These are phyloP conservation scores for Crotophaga sulcirostris DNA, from an alignment of 2,113 vertebrate species.

Conservation along the genomic window DNA sequence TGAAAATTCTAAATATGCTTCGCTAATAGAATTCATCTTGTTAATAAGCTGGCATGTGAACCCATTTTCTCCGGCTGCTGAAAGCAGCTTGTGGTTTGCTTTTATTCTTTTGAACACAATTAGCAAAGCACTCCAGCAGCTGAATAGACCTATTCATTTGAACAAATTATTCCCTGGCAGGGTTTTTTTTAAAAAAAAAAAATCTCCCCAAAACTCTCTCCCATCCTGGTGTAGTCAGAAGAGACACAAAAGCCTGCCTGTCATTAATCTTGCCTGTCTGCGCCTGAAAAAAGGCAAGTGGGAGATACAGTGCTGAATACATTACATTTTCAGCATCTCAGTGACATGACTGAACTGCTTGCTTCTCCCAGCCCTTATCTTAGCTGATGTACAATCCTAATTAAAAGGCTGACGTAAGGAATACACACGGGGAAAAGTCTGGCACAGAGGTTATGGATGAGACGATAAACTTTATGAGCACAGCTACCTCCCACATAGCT, in stretches of 20 bases:
- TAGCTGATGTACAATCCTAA: slow-evolving; percentile 24
- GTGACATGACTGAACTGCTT: slow-evolving; percentile 8
- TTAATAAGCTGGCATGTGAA: slow-evolving; percentile 67
- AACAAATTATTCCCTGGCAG: slow-evolving; percentile 76
- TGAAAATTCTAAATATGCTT: slow-evolving; percentile 53
- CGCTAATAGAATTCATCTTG: slow-evolving; percentile 58
- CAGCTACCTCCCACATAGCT: slow-evolving; percentile 45
- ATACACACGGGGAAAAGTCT: slow-evolving; percentile 16
- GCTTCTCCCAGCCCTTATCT: neutral
- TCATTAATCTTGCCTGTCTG: slow-evolving; percentile 42
- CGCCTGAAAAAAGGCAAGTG: slow-evolving; percentile 37
- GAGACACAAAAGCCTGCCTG: slow-evolving; percentile 70
- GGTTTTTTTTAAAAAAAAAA: neutral
- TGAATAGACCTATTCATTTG: slow-evolving; percentile 80
- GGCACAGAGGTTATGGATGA: slow-evolving; percentile 44
- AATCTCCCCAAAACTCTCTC: neutral
- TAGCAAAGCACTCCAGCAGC: slow-evolving; percentile 72
- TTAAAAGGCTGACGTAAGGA: slow-evolving; percentile 56
- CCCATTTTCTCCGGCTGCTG: slow-evolving; percentile 40
- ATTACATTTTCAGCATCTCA: neutral
- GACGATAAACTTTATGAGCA: slow-evolving; percentile 54
- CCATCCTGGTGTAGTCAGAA: slow-evolving; percentile 30
- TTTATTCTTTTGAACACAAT: slow-evolving; percentile 77
- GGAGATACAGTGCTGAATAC: slow-evolving; percentile 5
- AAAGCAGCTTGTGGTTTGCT: slow-evolving; percentile 69